These are phyloP conservation scores for Pollimyrus isidori DNA, from an alignment of 2,113 vertebrate genomes.

Conservation along the genomic window DNA sequence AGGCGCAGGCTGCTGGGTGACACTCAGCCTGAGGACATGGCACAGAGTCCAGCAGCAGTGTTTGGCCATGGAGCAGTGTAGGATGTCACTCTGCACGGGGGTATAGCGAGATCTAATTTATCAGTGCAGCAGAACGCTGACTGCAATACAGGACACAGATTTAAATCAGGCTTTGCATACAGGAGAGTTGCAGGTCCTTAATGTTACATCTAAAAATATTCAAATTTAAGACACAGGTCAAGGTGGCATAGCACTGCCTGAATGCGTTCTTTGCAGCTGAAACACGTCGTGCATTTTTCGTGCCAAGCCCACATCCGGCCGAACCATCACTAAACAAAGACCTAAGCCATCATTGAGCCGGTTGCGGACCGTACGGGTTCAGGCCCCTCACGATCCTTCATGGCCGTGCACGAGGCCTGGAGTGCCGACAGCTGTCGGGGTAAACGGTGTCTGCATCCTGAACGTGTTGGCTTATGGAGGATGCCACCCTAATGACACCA, in stretches of 20 bases:
- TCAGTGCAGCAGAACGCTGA: not conserved
- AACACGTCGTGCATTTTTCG: not conserved
- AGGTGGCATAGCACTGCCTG: not conserved
- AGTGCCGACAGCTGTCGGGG: too few species aligned
- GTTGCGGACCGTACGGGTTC: not conserved
- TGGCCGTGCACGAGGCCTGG: too few species aligned
- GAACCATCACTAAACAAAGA: not conserved
- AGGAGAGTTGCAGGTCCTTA: not conserved
- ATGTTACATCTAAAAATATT: not conserved
- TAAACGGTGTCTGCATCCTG: not conserved
- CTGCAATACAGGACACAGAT: not conserved
- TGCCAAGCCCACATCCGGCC: not conserved
- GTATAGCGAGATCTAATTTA: not conserved
- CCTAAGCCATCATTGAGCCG: not conserved
- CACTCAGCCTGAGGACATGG: not conserved
- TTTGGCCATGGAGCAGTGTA: not conserved
- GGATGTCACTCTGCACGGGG: not conserved
- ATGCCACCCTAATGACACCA: not conserved
- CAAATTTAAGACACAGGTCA: not conserved
- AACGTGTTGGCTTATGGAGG: not conserved
- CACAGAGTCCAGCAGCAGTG: not conserved
- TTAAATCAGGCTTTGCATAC: not conserved
- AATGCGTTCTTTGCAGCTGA: not conserved
- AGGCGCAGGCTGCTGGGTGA: not conserved
- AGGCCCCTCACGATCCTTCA: too few species aligned